Evolutionary conservation across 2,888 invertebrate species (phyloP).

Genomic region (Tenodera sinensis): DNA sequence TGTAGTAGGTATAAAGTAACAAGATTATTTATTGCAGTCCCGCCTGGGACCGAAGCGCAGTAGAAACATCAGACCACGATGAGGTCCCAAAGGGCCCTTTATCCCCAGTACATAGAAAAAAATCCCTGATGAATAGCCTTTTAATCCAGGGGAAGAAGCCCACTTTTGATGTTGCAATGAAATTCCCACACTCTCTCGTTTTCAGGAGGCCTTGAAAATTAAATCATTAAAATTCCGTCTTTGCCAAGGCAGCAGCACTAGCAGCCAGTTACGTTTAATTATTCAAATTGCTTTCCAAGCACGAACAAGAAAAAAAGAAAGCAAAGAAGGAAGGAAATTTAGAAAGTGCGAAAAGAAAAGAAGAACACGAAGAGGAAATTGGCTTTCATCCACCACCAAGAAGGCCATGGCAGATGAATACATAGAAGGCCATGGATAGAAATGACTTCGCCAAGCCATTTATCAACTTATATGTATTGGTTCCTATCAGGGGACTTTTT

Average conservation of each 20-base stretch:
- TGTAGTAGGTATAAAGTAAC: neutral
- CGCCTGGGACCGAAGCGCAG: neutral
- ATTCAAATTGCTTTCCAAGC: neutral
- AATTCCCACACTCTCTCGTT: neutral
- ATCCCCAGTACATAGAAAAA: neutral
- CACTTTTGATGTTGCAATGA: neutral
- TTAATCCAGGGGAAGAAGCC: neutral
- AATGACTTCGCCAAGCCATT: neutral
- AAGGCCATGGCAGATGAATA: neutral
- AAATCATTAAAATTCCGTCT: neutral
- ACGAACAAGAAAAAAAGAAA: neutral
- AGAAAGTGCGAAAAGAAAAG: neutral
- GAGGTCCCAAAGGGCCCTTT: neutral
- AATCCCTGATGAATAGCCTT: neutral
- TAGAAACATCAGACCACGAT: no score
- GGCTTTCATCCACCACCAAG: neutral
- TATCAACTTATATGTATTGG: neutral
- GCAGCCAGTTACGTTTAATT: neutral
- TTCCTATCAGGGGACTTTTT: neutral
- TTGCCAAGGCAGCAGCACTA: neutral
- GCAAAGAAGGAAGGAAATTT: neutral
- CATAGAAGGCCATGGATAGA: neutral
- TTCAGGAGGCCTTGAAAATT: neutral
- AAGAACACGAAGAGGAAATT: neutral
- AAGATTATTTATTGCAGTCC: neutral